phyloP scores from a whole-genome alignment of 2,888 invertebrate genomes.

The Tupiocoris notatus region DNA sequence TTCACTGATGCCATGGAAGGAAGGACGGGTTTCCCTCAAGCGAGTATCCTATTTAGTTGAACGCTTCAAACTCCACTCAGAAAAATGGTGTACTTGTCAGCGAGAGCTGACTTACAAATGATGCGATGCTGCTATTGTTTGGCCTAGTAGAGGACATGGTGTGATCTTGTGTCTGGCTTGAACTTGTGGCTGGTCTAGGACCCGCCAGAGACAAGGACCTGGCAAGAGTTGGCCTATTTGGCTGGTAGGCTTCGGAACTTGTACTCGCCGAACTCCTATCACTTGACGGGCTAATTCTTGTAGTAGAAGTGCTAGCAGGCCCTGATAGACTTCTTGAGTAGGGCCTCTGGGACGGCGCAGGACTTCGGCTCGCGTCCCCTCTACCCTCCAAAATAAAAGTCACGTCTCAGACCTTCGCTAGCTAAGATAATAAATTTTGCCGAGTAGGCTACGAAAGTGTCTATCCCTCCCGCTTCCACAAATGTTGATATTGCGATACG shows the following conservation, averaged over 20 bases:
- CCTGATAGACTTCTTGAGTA: constrained; percentile 33
- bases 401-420: too few species aligned
- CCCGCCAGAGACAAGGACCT: constrained; percentile 28
- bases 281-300: constrained; percentile 10
- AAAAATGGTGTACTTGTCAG: neutral
- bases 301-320: constrained; percentile 14
- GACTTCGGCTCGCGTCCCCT: constrained; percentile 21
- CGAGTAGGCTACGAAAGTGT: too few species aligned
- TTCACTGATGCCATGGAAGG: constrained; percentile 16
- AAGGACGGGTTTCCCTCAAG: constrained; percentile 11
- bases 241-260: neutral
- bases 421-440: too few species aligned
- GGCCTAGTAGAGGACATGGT: neutral
- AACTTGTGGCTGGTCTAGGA: constrained; percentile 11
- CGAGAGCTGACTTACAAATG: constrained; percentile 21
- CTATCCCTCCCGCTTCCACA: too few species aligned
- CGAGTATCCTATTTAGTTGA: constrained; percentile 3
- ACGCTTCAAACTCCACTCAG: neutral
- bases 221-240: constrained; percentile 1
- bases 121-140: neutral
- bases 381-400: constrained; percentile 14
- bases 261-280: constrained; percentile 8
- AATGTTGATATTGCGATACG: too few species aligned
- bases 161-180: neutral
- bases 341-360: constrained; percentile 24